Base-by-base conservation (phyloP, 2,888 invertebrate species). In the Spodoptera littoralis region DNA sequence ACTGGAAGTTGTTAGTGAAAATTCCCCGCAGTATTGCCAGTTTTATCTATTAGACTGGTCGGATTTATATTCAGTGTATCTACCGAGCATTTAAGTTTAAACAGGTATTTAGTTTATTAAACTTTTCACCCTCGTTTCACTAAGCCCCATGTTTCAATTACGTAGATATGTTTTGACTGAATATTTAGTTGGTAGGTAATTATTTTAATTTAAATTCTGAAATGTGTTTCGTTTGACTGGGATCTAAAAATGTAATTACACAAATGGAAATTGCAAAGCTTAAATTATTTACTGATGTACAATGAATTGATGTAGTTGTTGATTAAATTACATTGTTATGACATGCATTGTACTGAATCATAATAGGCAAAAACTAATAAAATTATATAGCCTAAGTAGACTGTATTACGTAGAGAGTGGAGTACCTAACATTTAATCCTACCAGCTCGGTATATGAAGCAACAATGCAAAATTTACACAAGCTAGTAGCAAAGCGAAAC, bases 381-480 rank as follows among this genome's bases (percentile, higher is more conserved):
- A 30, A 30, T 0, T 1, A 30, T 30, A 6, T 8, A 36, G 30
- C 30, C 22, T 56, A 56, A 18, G 36, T 42, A 2, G 41, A 48
- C 27, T 50, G 47, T 30, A 48, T 58, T 64, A 55, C 44, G 60
- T 53, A 8, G 9, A 27, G 27, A 27, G 36, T 45, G 48, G 57
- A 53, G 27, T 58, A 58, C 48, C 8, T 27, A 50, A 50, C 44
- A 53, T 62, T 76, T 51, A 55, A 60, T 65, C 36, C 11, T 47
- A 47, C n/a, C 50, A 13, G 4, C 6, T 44, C 41, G 11, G 43
- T 60, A 50, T 56, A 48, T 42, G 61, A 49, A 64, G 55, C n/a
- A 65, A 58, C 67, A 62, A 60, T 67, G 60, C 63, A 70, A 80
- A 77, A 77, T 75, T 77, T 69, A 61, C 65, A 48, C 48, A 57